These are phyloP conservation scores for Drosophila affinis DNA, from an alignment of 2,888 invertebrate species.

Conservation along the genomic window DNA sequence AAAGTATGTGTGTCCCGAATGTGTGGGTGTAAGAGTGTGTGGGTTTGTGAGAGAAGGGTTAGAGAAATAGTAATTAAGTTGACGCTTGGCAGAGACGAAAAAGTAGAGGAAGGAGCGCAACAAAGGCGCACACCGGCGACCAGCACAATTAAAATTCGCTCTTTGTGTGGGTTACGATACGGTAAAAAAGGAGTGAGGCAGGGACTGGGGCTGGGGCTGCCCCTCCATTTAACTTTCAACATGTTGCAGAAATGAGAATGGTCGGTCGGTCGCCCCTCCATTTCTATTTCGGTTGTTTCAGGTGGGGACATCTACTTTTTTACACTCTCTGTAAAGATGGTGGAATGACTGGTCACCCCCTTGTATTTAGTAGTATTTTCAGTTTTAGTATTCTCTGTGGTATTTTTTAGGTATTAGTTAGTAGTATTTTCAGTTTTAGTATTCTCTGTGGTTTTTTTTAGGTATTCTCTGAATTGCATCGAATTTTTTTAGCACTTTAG, in stretches of 20 bases:
- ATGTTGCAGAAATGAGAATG: constrained; percentile 2
- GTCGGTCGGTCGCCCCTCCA: background rate
- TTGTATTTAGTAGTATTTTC: background rate
- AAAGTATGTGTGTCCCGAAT: constrained; percentile 36
- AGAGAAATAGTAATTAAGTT: constrained; percentile 76
- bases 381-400: background rate
- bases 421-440: no score
- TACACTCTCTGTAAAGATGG: background rate
- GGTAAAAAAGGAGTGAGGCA: constrained; percentile 1
- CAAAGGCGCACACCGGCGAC: constrained; percentile 7
- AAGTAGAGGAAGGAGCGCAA: constrained; percentile 40
- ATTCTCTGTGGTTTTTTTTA: background rate
- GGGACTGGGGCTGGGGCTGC: background rate
- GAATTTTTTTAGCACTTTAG: background rate
- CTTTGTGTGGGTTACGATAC: constrained; percentile 22
- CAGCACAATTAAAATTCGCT: constrained; percentile 68
- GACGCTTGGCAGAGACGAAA: constrained; percentile 62
- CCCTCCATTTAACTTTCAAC: constrained; percentile 14
- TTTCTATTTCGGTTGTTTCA: background rate
- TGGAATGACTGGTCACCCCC: background rate
- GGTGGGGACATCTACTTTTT: background rate
- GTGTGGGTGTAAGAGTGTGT: background rate
- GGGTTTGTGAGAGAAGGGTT: constrained; percentile 21
- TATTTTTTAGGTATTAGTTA: no score
- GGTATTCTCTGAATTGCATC: no score